phyloP scores from a whole-genome alignment of 2,113 vertebrate species.

The Cinclus cinclus region DNA sequence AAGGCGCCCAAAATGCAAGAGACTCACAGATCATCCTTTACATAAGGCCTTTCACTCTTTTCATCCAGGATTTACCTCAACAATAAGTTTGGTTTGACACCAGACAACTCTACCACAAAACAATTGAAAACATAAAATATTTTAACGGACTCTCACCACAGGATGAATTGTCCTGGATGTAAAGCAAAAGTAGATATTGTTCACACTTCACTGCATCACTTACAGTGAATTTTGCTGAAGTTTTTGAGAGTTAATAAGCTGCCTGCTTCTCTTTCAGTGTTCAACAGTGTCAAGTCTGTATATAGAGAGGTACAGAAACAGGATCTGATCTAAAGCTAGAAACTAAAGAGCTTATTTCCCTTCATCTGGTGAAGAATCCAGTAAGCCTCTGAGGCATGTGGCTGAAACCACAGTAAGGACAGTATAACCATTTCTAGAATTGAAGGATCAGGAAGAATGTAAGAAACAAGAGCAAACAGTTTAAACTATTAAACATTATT shows the following conservation, averaged over 20 bases:
- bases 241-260: conserved; percentile 1
- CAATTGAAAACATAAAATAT: background rate
- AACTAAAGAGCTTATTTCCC: conserved; percentile 44
- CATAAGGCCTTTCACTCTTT: background rate
- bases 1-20: background rate
- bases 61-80: background rate
- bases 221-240: conserved; percentile 1
- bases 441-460: conserved; percentile 8
- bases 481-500: background rate
- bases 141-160: background rate
- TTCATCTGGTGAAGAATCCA: conserved; percentile 33
- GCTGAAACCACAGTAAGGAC: conserved; percentile 1
- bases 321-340: background rate
- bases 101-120: background rate
- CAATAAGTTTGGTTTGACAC: background rate
- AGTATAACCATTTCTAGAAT: conserved; percentile 4
- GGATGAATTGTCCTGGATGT: background rate
- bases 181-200: background rate
- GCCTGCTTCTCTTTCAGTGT: background rate
- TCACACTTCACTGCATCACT: background rate
- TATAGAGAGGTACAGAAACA: background rate
- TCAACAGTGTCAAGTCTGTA: background rate
- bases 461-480: background rate
- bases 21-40: background rate
- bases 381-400: background rate